Conservation (phyloP, 2,113 vertebrate genomes). For the Syngnathus floridae region DNA sequence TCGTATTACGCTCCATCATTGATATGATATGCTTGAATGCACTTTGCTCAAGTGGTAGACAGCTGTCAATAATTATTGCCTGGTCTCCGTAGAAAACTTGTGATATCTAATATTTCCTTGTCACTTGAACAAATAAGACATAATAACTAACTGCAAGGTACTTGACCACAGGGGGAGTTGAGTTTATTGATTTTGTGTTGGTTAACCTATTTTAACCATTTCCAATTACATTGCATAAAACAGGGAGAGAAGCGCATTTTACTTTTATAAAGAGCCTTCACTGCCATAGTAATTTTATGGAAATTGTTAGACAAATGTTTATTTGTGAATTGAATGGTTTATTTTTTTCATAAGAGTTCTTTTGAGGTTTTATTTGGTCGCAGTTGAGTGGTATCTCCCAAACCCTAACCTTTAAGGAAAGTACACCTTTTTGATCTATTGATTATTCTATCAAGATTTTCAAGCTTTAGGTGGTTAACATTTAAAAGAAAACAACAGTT, state of each 20-base stretch:
- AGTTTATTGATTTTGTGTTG: slow-evolving; percentile 68
- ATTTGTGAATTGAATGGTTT: neutral
- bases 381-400: neutral
- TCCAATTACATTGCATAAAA: neutral
- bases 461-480: neutral
- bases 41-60: slow-evolving; percentile 70
- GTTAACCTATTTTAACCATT: slow-evolving; percentile 59
- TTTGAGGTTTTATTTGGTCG: neutral
- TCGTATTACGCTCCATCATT: slow-evolving; percentile 7
- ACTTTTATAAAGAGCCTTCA: neutral
- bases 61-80: slow-evolving; percentile 94
- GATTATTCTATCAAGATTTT: neutral
- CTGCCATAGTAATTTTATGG: neutral
- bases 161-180: slow-evolving; percentile 88
- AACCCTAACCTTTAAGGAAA: neutral
- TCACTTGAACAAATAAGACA: slow-evolving; percentile 94
- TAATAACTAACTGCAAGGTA: slow-evolving; percentile 90
- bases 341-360: neutral
- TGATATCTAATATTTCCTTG: slow-evolving; percentile 99
- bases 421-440: neutral
- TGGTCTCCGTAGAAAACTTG: slow-evolving; percentile 84
- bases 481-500: neutral
- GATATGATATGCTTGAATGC: slow-evolving; percentile 20
- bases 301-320: neutral
- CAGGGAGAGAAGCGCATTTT: neutral